Conservation (phyloP, 92 coral and sea anemone species). For the Zoanthus sansibaricus region DNA sequence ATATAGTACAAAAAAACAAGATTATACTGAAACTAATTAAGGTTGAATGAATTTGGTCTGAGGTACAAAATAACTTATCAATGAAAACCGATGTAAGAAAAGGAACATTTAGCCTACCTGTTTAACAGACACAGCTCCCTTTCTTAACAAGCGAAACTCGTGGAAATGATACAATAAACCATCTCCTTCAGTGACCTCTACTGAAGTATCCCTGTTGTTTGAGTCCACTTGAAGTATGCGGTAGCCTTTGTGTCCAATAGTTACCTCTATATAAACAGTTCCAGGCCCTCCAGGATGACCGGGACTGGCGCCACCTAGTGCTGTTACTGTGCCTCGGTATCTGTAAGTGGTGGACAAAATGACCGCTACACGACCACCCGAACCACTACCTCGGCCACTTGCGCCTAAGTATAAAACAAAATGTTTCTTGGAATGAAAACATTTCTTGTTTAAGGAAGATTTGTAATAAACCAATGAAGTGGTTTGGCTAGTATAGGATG, state of each 20-base stretch:
- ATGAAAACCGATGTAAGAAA: too few relatives aligned
- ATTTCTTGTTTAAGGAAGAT: not conserved
- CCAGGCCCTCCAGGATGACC: conserved; percentile 70
- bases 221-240: conserved; percentile 59
- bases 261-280: conserved; percentile 58
- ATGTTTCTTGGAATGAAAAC: not conserved
- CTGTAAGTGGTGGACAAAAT: conserved; percentile 51
- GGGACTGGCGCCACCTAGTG: conserved; percentile 64
- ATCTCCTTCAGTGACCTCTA: conserved; percentile 51
- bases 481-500: too few relatives aligned
- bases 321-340: conserved; percentile 63
- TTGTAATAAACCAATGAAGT: not conserved
- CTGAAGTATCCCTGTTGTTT: conserved; percentile 53
- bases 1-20: too few relatives aligned
- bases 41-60: too few relatives aligned
- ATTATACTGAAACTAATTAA: too few relatives aligned
- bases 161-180: conserved; percentile 61
- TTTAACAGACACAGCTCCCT: conserved; percentile 61
- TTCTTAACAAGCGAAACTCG: conserved; percentile 51
- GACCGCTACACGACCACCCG: conserved; percentile 75
- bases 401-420: conserved; percentile 41
- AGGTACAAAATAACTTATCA: too few relatives aligned
- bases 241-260: conserved; percentile 44
- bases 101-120: conserved; percentile 23
- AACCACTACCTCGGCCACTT: conserved; percentile 65